Conservation (phyloP, 2,888 invertebrate genomes). For the Polydrusus tereticollis region DNA sequence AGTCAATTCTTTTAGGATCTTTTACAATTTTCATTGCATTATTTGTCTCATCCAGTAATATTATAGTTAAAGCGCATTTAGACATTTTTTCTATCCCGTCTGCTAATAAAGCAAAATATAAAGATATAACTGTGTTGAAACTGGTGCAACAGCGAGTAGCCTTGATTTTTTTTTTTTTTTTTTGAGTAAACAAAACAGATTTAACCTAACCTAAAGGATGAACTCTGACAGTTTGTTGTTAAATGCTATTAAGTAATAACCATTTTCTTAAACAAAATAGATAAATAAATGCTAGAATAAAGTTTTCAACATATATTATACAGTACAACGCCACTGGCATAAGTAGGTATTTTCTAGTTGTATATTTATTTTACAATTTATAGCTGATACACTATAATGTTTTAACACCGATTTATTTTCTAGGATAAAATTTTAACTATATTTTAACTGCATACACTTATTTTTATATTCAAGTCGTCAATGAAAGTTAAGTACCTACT, state of each 20-base stretch:
- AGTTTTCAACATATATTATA: no score
- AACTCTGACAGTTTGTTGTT: neutral
- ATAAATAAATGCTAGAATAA: neutral
- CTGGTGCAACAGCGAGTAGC: neutral
- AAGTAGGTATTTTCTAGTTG: neutral
- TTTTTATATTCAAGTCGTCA: no score
- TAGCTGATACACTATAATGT: no score
- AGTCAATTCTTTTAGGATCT: no score
- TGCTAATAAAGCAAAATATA: neutral
- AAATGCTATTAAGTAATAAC: neutral
- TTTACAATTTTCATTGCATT: no score
- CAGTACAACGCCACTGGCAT: no score
- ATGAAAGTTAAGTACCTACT: no score
- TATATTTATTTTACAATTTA: neutral
- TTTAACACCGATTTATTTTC: no score
- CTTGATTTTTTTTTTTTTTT: constrained; percentile 1
- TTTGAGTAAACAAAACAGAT: neutral
- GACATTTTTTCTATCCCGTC: neutral
- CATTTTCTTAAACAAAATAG: neutral
- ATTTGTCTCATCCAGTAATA: neutral
- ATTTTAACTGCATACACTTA: no score
- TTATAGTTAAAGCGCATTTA: constrained; percentile 1
- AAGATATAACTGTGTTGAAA: constrained; percentile 7
- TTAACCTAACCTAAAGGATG: neutral
- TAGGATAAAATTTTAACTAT: no score